Evolutionary conservation across 2,888 invertebrate species (phyloP).

Genomic region (Eudemis profundana): DNA sequence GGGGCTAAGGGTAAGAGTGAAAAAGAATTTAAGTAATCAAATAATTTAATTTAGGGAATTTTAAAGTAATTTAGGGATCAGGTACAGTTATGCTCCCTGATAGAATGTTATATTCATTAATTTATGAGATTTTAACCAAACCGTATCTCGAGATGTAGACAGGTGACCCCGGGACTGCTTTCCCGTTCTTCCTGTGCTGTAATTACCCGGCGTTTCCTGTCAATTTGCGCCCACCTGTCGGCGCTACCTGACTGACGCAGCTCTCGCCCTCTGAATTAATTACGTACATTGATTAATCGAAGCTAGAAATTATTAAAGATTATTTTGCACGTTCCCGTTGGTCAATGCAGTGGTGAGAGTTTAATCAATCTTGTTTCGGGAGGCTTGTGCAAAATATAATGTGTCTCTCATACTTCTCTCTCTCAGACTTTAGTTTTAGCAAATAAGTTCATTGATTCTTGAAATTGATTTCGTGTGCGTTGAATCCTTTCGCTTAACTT

Average conservation of each 20-base stretch:
- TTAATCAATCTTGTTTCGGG: conserved; percentile 16
- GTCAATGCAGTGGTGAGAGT: conserved; percentile 17
- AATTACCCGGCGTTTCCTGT: conserved; percentile 68
- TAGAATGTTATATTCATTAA: background rate
- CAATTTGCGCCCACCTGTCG: conserved; percentile 82
- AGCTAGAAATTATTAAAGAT: conserved; percentile 71
- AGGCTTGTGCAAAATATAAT: background rate
- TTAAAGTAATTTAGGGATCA: background rate
- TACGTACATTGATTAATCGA: conserved; percentile 78
- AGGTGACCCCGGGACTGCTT: conserved; percentile 19
- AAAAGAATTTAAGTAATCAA: no score
- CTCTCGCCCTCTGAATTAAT: conserved; percentile 79
- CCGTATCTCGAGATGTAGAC: conserved; percentile 8
- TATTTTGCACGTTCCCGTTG: conserved; percentile 57
- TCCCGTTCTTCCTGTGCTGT: conserved; percentile 56
- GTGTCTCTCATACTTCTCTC: no score
- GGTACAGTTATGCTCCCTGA: background rate
- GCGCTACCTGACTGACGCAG: conserved; percentile 73
- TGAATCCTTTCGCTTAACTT: no score
- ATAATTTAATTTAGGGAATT: no score
- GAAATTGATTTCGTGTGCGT: no score
- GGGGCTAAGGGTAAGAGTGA: no score
- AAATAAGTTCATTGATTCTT: no score
- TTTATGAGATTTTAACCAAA: background rate
- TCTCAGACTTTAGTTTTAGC: no score